Conservation (phyloP, 2,888 invertebrate species). For the Drosophila kambysellisi region DNA sequence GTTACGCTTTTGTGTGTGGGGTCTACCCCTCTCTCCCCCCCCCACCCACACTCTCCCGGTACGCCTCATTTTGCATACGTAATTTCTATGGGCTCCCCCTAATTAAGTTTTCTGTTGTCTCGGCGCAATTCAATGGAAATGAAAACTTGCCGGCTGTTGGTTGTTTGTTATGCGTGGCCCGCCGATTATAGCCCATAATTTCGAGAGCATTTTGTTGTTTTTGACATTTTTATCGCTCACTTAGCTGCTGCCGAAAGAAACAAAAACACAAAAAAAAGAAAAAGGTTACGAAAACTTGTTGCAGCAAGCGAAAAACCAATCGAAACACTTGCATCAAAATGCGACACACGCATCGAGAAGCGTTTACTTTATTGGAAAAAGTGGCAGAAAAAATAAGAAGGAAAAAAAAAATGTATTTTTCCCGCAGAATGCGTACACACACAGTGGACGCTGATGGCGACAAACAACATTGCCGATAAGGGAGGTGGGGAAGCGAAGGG, state of each 20-base stretch:
- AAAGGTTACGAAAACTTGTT: slow-evolving; percentile 68
- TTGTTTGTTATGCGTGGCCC: slow-evolving; percentile 63
- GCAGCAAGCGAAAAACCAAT: slow-evolving; percentile 46
- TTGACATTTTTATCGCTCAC: slow-evolving; percentile 79
- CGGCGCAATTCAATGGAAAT: slow-evolving; percentile 61
- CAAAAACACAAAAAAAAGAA: slow-evolving; percentile 27
- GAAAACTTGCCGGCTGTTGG: slow-evolving; percentile 32
- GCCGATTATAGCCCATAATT: slow-evolving; percentile 71
- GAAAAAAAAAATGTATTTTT: slow-evolving; percentile 56
- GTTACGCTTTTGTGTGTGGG: slow-evolving; percentile 38
- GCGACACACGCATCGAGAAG: slow-evolving; percentile 69
- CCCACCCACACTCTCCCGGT: background rate
- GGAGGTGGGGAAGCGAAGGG: slow-evolving; percentile 10
- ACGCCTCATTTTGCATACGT: slow-evolving; percentile 61
- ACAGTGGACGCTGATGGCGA: slow-evolving; percentile 60
- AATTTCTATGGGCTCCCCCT: slow-evolving; percentile 41
- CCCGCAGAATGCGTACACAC: slow-evolving; percentile 79
- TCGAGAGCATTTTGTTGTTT: slow-evolving; percentile 61
- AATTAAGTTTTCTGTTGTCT: slow-evolving; percentile 67
- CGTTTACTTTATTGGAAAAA: slow-evolving; percentile 82
- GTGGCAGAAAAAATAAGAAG: slow-evolving; percentile 48
- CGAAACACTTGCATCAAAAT: slow-evolving; percentile 66
- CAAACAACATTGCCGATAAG: slow-evolving; percentile 13
- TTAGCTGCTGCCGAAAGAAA: slow-evolving; percentile 60
- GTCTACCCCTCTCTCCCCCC: background rate